A percentile compares a stretch with the other conserved stretches of the same genome.
phyloP scores from a whole-genome alignment of 2,113 vertebrate species.

The Drymodes brunneopygia region DNA sequence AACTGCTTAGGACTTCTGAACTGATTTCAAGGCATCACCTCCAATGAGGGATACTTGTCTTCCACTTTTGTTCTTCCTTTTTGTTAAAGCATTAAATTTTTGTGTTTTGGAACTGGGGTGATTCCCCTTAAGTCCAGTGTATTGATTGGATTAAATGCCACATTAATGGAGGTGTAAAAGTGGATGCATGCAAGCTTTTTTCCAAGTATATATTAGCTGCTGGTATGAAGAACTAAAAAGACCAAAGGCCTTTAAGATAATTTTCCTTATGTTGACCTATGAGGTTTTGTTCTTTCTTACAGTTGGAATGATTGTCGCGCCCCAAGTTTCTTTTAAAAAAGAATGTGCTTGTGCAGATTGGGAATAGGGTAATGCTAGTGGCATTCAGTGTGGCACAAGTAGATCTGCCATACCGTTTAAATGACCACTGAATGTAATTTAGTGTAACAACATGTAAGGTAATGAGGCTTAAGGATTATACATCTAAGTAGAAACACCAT shows the following conservation, averaged over 20 bases:
- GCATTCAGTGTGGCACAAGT: background rate
- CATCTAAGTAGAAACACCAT: background rate
- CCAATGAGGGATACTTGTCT: background rate
- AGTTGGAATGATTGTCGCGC: background rate
- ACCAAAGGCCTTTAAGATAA: background rate
- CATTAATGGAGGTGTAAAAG: background rate
- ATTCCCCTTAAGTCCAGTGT: background rate
- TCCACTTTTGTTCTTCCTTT: background rate
- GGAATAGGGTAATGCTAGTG: background rate
- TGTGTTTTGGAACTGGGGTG: background rate
- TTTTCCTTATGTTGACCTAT: background rate
- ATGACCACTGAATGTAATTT: background rate
- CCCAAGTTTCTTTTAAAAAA: background rate
- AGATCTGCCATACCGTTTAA: background rate
- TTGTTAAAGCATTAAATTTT: background rate
- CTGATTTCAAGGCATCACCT: background rate
- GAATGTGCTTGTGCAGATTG: background rate
- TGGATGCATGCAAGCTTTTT: background rate
- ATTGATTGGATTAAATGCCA: background rate
- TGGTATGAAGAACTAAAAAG: background rate
- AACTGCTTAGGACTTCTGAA: background rate
- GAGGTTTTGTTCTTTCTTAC: background rate
- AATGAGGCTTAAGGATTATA: slow-evolving; percentile 25
- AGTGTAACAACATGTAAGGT: background rate
- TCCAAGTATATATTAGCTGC: background rate